Base-by-base conservation (phyloP, 1,140 invertebrate genomes). In the Listronotus oregonensis region DNA sequence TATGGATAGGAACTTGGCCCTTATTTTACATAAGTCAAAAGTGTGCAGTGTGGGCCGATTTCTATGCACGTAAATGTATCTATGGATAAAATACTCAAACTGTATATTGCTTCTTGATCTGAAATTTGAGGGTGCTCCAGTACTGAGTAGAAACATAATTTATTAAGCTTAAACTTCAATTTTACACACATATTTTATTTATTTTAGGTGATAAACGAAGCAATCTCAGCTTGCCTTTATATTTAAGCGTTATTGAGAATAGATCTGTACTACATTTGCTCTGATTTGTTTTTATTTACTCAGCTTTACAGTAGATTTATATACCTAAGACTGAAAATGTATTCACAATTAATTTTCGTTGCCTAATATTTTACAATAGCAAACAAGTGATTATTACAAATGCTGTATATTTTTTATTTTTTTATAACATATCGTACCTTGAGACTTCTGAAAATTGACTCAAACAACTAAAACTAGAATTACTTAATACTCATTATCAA, bases 401-500 rank as follows among this genome's bases (percentile, higher is more conserved):
- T 5, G n/a, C n/a, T n/a, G n/a, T 27, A 3, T 27, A 27, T 27
- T 27, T 27, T 5, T 27, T 27, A 27, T 27, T 27, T 27, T 3
- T 27, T 27, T 27, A 27, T 27, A 27, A 27, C 21, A 27, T 27
- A 27, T 3, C 21, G 5, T 27, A 27, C 1, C 21, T 5, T 27
- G 5, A 27, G 21, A 3, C 21, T 27, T 27, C 21, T 27, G 21
- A 27, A 27, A 3, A 27, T 43, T 14, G 6, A 43, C 15, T 14
- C n/a, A 43, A 6, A 49, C 11, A 9, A 49, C 15, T 12, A 49
- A 17, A 14, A 11, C 14, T 11, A 49, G 12, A 49, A 14, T 8
- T 49, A 15, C 12, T 15, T 14, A 12, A 6, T 15, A 15, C 12
- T 52, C 12, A n/a, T n/a, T 46, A 27, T 17, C 11, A 83, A 79